These are phyloP conservation scores for Campylomormyrus tamandua DNA, from an alignment of 2,113 vertebrate species.

Conservation along the genomic window DNA sequence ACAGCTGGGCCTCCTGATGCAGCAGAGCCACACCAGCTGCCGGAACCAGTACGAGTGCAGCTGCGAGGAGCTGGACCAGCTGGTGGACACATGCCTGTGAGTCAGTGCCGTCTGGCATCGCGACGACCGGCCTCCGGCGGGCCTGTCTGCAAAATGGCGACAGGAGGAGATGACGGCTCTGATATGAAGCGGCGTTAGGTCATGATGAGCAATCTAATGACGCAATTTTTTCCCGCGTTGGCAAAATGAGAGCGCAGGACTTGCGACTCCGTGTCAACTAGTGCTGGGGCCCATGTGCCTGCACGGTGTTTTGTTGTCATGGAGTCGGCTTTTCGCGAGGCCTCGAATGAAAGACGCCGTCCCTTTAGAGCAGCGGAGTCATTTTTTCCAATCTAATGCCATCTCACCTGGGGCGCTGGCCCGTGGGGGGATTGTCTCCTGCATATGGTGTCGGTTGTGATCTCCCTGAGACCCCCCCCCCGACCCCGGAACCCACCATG, in stretches of 20 bases:
- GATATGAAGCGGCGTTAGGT: background rate
- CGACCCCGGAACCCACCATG: background rate
- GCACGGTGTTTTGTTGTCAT: background rate
- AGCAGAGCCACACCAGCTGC: conserved; percentile 87
- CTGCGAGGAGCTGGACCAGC: conserved; percentile 84
- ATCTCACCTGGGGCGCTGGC: background rate
- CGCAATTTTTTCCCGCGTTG: background rate
- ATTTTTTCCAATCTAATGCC: background rate
- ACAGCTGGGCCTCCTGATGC: conserved; percentile 86
- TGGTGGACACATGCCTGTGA: conserved; percentile 91
- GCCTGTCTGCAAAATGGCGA: background rate
- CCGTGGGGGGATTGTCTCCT: background rate
- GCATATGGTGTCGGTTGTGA: background rate
- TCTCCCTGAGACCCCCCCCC: background rate
- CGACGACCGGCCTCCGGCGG: background rate
- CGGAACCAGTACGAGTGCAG: conserved; percentile 90
- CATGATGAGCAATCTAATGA: background rate
- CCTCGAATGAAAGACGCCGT: background rate
- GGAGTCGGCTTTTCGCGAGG: background rate
- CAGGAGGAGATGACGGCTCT: background rate
- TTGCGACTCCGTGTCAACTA: background rate
- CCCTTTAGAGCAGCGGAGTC: background rate
- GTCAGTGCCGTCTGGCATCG: conserved; percentile 37
- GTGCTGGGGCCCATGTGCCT: background rate
- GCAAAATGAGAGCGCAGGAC: background rate